Percentiles rank a stretch among this genome's conserved stretches.
These are phyloP conservation scores for Sycophila texana DNA, from an alignment of 2,888 invertebrate genomes.

Conservation along the genomic window DNA sequence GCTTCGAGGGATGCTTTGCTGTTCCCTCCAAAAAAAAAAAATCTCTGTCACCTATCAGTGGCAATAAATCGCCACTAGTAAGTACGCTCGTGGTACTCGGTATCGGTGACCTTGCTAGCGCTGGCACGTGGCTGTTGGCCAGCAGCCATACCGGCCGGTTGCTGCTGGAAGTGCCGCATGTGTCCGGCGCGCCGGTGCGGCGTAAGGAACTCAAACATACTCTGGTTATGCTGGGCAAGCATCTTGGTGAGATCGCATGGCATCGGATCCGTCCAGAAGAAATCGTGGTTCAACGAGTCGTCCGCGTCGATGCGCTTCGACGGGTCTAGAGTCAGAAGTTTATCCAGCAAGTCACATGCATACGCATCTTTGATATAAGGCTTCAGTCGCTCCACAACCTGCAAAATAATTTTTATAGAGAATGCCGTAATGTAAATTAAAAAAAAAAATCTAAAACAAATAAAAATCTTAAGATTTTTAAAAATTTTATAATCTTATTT, in stretches of 20 bases:
- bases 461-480: too few relatives aligned
- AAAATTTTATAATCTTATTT: too few relatives aligned
- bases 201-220: constrained; percentile 94
- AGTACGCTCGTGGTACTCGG: constrained; percentile 33
- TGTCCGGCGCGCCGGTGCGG: constrained; percentile 79
- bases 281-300: constrained; percentile 94
- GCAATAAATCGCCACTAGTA: constrained; percentile 6
- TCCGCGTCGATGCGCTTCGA: constrained; percentile 90
- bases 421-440: too few relatives aligned
- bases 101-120: constrained; percentile 7
- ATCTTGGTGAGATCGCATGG: constrained; percentile 91
- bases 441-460: too few relatives aligned
- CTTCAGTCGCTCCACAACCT: constrained; percentile 80
- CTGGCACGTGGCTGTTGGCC: constrained; percentile 29
- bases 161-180: constrained; percentile 82
- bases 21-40: too few relatives aligned
- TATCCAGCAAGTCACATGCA: constrained; percentile 93
- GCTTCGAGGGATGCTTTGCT: too few relatives aligned
- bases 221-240: constrained; percentile 90
- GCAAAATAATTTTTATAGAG: neutral
- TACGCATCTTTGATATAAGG: constrained; percentile 92
- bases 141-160: constrained; percentile 61
- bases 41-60: too few relatives aligned
- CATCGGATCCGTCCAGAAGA: constrained; percentile 98
- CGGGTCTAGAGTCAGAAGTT: constrained; percentile 91